Base-by-base conservation (phyloP, 2,797 vertebrate species). In the Melanotaenia boesemani region DNA sequence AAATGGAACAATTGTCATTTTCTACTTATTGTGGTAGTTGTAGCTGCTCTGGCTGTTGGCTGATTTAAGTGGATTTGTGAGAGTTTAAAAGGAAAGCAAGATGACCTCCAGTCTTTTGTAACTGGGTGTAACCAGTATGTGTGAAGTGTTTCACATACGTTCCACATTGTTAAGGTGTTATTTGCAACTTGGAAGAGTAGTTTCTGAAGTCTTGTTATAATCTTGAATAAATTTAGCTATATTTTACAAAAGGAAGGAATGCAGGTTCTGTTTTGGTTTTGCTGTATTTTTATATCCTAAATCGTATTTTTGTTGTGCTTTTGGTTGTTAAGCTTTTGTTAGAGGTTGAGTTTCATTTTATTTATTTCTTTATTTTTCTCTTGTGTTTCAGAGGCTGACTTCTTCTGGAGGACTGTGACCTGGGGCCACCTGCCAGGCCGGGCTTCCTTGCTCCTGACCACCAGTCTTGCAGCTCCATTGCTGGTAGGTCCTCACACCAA, bases 361-460 rank as follows among this genome's bases (percentile, higher is more conserved):
- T 39, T 77, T 1, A 5, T 59, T 67, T 37, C 68, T 8, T 77
- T 10, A 5, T n/a, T 32, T 24, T 34, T 32, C 36, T 9, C 59
- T 26, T 81, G 62, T 86, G 60, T 80, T 90, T 79, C 82, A 93
- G 89, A 93, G 87, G 86, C 91, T 91, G 89, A 91, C 82, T 80
- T 81, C 88, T 84, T 84, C 88, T 87, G 90, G 86, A 88, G 90
- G 91, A 92, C 86, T 87, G 86, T 85, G 83, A 93, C 88, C 85
- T 63, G 90, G 72, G 91, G 91, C 91, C 89, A 88, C 88, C 93
- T 91, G 83, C 93, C 92, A 89, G 89, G 92, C 90, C 81, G 74
- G 93, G 92, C 90, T 92, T 91, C 87, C 86, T 89, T 88, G 84
- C 88, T 89, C 88, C 92, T 77, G 82, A 79, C 83, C 22, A 77